These are phyloP conservation scores for Pomacea canaliculata DNA, from an alignment of 2,888 invertebrate species.

Conservation along the genomic window DNA sequence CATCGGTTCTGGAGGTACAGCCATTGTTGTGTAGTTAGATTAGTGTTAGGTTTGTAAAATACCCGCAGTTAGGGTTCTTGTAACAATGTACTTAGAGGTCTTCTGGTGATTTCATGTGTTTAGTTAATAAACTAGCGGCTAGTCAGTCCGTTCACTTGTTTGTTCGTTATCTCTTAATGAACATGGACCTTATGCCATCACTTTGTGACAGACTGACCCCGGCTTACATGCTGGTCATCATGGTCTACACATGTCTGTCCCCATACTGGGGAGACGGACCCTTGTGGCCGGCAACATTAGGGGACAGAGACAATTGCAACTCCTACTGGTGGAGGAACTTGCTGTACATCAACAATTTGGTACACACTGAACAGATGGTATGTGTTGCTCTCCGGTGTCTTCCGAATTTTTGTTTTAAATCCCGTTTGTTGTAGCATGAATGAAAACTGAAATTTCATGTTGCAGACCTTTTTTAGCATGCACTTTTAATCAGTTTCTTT, in stretches of 20 bases:
- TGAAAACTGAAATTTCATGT: too few species aligned
- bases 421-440: too few species aligned
- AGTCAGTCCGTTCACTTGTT: too few species aligned
- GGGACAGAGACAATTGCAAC: constrained; percentile 46
- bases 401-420: background rate
- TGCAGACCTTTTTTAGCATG: background rate
- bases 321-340: constrained; percentile 60
- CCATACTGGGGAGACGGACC: constrained; percentile 48
- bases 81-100: too few species aligned
- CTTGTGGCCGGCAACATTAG: constrained; percentile 43
- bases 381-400: background rate
- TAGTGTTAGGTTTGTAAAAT: too few species aligned
- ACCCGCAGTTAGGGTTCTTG: too few species aligned
- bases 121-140: too few species aligned
- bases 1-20: constrained; percentile 38
- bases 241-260: constrained; percentile 39
- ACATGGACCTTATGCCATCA: too few species aligned
- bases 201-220: constrained; percentile 46
- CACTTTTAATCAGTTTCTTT: background rate
- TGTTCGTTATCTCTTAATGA: too few species aligned
- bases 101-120: too few species aligned
- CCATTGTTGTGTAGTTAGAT: background rate
- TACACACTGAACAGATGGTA: constrained; percentile 42
- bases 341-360: constrained; percentile 60
- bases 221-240: constrained; percentile 49